Conservation (phyloP, 2,888 invertebrate genomes). For the Melieria crassipennis region DNA sequence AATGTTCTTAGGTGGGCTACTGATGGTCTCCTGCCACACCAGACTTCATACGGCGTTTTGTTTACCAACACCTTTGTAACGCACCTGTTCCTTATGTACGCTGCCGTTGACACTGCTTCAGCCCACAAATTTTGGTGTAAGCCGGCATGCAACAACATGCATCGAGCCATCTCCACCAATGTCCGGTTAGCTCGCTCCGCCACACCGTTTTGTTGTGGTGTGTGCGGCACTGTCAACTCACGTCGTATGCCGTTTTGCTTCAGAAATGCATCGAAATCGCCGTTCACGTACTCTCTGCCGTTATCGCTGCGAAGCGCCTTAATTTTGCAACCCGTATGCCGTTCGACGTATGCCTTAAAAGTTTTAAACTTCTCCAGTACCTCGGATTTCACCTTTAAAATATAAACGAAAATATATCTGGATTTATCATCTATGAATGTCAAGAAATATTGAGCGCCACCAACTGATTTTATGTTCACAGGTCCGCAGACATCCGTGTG, state of each 20-base stretch:
- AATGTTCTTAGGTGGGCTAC: conserved; percentile 40
- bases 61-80: conserved; percentile 37
- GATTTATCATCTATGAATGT: conserved; percentile 41
- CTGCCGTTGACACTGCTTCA: conserved; percentile 40
- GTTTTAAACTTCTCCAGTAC: conserved; percentile 32
- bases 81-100: conserved; percentile 39
- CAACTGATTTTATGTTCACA: conserved; percentile 37
- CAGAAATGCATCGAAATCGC: conserved; percentile 2
- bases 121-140: conserved; percentile 46
- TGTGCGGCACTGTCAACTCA: conserved; percentile 35
- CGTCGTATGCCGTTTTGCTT: conserved; percentile 24
- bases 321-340: conserved; percentile 25
- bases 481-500: conserved; percentile 42
- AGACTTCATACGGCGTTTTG: conserved; percentile 46
- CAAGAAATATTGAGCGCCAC: conserved; percentile 40
- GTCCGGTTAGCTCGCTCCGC: conserved; percentile 40
- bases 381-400: conserved; percentile 40
- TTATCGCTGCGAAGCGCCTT: conserved; percentile 31
- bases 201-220: conserved; percentile 38
- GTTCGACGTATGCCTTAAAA: conserved; percentile 38
- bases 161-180: conserved; percentile 48
- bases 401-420: conserved; percentile 36
- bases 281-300: conserved; percentile 4
- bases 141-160: conserved; percentile 46
- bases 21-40: conserved; percentile 40